Evolutionary conservation across 2,113 vertebrate genomes (phyloP).

Genomic region (Poeciliopsis turrubarensis): DNA sequence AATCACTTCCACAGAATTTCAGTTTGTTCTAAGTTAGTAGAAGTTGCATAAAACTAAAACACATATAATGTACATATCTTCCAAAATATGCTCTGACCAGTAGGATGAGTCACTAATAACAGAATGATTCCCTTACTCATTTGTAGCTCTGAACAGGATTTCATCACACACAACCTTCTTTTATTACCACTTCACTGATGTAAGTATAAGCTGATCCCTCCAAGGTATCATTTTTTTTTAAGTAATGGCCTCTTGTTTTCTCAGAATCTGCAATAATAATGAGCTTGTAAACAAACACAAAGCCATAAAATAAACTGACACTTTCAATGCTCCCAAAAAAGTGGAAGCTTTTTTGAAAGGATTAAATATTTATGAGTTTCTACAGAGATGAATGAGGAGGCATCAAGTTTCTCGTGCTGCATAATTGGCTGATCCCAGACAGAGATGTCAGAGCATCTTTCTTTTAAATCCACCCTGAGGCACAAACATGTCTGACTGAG

Average conservation of each 20-base stretch:
- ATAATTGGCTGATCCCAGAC: not conserved
- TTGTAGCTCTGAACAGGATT: not conserved
- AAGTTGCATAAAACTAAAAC: too few species aligned
- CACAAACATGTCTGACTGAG: not conserved
- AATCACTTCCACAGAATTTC: too few species aligned
- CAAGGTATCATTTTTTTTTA: not conserved
- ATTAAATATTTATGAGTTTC: conserved; percentile 67
- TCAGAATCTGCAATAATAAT: conserved; percentile 41
- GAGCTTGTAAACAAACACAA: conserved; percentile 51
- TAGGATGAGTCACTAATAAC: not conserved
- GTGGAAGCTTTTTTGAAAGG: conserved; percentile 39
- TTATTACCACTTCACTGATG: not conserved
- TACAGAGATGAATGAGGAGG: conserved; percentile 33
- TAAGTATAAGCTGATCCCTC: not conserved
- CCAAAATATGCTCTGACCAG: not conserved
- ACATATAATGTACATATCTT: too few species aligned
- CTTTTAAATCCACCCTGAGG: not conserved
- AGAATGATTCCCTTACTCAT: not conserved
- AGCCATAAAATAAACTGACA: conserved; percentile 33
- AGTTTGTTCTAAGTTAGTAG: too few species aligned
- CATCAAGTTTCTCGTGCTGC: conserved; percentile 24
- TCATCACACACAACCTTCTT: not conserved
- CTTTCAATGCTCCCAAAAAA: conserved; percentile 43
- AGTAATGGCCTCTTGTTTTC: not conserved
- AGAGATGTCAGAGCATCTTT: not conserved